Evolutionary conservation across 2,113 vertebrate genomes (phyloP).

Genomic region (cattle (Bos taurus)): DNA sequence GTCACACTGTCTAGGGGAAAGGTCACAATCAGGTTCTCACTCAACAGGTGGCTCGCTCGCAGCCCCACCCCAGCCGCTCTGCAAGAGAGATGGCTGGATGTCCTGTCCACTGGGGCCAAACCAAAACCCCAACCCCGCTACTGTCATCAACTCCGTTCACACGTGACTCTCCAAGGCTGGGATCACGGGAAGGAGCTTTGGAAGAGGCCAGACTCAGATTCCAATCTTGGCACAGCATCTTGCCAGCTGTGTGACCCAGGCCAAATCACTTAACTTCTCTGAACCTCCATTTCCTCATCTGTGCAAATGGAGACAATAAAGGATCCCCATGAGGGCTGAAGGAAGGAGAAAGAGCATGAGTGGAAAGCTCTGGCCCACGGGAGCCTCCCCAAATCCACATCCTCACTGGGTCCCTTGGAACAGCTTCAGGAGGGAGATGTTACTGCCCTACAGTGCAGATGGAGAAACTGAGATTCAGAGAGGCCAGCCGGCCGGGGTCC

Average conservation of each 20-base stretch:
- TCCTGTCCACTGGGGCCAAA: neutral
- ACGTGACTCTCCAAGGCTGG: neutral
- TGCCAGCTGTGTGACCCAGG: neutral
- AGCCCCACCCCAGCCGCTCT: neutral
- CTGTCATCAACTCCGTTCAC: neutral
- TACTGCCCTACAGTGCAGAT: neutral
- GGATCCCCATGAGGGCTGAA: neutral
- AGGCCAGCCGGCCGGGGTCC: rapidly evolving
- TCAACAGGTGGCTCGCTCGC: rapidly evolving
- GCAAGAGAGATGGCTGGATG: neutral
- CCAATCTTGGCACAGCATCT: neutral
- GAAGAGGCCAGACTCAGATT: neutral
- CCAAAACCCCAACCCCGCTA: neutral
- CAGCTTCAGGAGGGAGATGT: neutral
- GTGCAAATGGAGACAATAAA: neutral
- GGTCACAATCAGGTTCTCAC: neutral
- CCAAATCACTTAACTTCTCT: neutral
- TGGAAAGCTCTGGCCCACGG: neutral
- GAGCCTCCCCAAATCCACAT: rapidly evolving
- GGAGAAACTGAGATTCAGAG: neutral
- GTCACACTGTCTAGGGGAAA: constrained; percentile 52
- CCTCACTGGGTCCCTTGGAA: neutral
- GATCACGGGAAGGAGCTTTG: rapidly evolving
- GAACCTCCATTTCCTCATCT: neutral
- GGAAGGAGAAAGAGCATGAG: too few relatives aligned